A percentile compares a stretch with the other conserved stretches of the same genome.
Evolutionary conservation across 2,113 vertebrate genomes (phyloP).

Genomic region (Bubo bubo): DNA sequence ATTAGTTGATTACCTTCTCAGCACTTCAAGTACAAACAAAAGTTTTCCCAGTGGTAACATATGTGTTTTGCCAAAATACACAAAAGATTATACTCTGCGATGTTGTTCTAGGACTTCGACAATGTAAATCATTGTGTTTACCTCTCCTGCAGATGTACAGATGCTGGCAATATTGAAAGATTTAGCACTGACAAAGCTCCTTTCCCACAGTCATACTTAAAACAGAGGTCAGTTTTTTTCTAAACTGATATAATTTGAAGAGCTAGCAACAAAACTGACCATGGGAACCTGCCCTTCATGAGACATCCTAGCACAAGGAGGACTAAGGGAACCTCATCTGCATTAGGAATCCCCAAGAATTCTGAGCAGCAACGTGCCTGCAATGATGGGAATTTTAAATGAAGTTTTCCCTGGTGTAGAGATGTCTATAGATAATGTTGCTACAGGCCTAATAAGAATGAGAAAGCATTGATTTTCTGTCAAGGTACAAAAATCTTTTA

Average conservation of each 20-base stretch:
- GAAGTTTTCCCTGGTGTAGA: background rate
- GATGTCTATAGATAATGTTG: background rate
- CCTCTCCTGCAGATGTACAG: background rate
- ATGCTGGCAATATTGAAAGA: background rate
- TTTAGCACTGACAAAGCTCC: background rate
- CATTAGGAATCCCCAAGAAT: background rate
- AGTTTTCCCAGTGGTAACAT: background rate
- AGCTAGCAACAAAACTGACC: background rate
- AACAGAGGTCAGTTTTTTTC: background rate
- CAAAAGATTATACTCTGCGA: background rate
- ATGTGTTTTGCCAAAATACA: background rate
- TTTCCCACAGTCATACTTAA: background rate
- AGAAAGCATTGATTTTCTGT: constrained; percentile 44
- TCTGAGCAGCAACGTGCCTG: background rate
- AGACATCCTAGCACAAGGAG: background rate
- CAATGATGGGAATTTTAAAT: background rate
- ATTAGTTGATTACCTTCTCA: background rate
- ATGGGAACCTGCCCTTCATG: background rate
- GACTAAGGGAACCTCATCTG: background rate
- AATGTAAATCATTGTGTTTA: background rate
- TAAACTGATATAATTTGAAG: background rate
- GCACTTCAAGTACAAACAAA: background rate
- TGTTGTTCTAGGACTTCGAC: background rate
- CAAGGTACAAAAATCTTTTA: constrained; percentile 11
- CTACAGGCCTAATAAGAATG: constrained; percentile 15